Percentiles rank a stretch among this genome's conserved stretches.
These are phyloP conservation scores for Halcyon leucocephala DNA, from an alignment of 2,797 vertebrate species.

Conservation along the genomic window DNA sequence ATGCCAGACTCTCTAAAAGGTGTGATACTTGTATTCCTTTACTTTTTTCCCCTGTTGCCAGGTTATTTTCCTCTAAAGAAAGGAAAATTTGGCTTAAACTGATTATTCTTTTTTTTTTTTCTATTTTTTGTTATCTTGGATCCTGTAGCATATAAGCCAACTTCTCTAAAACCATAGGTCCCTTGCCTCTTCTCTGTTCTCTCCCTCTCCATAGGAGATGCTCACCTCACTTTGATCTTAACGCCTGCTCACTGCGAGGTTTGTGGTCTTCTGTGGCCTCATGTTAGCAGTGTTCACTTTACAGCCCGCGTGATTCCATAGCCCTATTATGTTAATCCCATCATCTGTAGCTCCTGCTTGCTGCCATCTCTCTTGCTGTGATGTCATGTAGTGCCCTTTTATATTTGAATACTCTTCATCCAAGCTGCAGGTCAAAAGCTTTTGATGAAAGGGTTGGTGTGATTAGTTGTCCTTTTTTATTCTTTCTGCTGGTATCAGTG, in stretches of 20 bases:
- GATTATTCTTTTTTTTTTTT: not conserved
- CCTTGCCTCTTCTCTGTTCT: not conserved
- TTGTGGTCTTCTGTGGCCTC: not conserved
- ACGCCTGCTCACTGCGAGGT: not conserved
- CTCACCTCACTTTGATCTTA: not conserved
- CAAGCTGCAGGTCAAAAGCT: not conserved
- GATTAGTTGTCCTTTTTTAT: not conserved
- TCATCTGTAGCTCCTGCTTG: not conserved
- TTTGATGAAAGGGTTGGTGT: not conserved
- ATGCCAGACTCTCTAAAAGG: not conserved
- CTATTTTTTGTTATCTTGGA: not conserved
- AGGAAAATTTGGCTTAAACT: too few relatives aligned
- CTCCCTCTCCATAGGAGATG: not conserved
- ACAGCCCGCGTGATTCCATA: not conserved
- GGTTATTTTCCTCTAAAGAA: not conserved
- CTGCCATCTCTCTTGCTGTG: not conserved
- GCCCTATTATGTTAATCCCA: not conserved
- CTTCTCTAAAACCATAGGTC: not conserved
- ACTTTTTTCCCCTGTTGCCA: not conserved
- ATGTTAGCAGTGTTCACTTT: not conserved
- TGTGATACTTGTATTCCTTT: not conserved
- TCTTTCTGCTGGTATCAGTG: not conserved
- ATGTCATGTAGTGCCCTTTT: not conserved
- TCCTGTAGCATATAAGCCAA: not conserved
- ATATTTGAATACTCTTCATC: not conserved